Conservation (phyloP, 2,888 invertebrate genomes). For the Cybosia mesomella region DNA sequence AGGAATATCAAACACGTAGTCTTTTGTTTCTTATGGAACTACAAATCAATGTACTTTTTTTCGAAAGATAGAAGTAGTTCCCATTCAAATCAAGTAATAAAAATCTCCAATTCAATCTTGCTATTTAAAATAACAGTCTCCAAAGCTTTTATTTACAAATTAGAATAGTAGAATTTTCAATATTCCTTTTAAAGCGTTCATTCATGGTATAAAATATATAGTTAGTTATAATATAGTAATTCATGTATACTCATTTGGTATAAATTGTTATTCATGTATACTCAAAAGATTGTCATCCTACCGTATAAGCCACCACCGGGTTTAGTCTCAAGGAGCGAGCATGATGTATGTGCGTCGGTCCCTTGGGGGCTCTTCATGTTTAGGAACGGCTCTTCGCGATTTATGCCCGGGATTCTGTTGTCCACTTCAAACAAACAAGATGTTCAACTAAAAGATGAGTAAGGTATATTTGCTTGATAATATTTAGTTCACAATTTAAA, state of each 20-base stretch:
- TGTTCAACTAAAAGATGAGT: slow-evolving; percentile 55
- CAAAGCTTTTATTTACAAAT: not conserved
- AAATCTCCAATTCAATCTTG: not conserved
- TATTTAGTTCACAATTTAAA: not conserved
- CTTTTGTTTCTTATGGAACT: too few species aligned
- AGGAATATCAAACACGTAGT: too few species aligned
- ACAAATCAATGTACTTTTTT: too few species aligned
- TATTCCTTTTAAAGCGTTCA: not conserved
- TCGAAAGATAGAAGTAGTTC: too few species aligned
- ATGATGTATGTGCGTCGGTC: slow-evolving; percentile 70
- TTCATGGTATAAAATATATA: not conserved
- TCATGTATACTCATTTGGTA: too few species aligned
- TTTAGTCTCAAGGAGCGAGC: slow-evolving; percentile 58
- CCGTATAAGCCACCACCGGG: slow-evolving; percentile 29
- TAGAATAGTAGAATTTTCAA: not conserved
- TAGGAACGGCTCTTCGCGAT: slow-evolving; percentile 59
- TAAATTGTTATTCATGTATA: too few species aligned
- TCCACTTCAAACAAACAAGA: slow-evolving; percentile 71
- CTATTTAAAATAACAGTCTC: too few species aligned
- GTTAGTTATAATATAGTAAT: too few species aligned
- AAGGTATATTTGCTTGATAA: slow-evolving; percentile 11
- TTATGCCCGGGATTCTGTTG: slow-evolving; percentile 65
- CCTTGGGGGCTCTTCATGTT: slow-evolving; percentile 48
- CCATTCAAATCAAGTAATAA: not conserved
- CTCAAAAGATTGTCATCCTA: slow-evolving; percentile 38